phyloP scores from a whole-genome alignment of 2,113 vertebrate genomes.

The Triplophysa dalaica region DNA sequence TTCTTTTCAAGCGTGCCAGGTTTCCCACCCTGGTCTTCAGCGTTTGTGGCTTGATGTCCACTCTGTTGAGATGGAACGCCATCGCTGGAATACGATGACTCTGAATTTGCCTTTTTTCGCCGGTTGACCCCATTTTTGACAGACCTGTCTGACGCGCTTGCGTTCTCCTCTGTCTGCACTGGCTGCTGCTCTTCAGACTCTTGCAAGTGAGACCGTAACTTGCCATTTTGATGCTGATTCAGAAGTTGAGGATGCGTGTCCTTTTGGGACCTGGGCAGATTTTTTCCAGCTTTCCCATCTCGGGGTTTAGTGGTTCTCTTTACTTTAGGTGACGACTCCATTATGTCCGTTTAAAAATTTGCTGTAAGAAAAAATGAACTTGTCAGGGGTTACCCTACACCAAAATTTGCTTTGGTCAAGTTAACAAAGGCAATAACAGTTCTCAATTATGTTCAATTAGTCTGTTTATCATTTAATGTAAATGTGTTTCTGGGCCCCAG shows the following conservation, averaged over 20 bases:
- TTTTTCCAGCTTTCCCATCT: constrained; percentile 67
- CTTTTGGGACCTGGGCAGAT: constrained; percentile 73
- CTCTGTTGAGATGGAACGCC: not conserved
- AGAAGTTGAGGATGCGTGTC: constrained; percentile 81
- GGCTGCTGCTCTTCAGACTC: constrained; percentile 70
- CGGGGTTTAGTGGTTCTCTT: constrained; percentile 54
- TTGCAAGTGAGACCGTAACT: constrained; percentile 77
- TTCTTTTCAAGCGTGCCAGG: constrained; percentile 1
- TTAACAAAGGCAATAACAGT: not conserved
- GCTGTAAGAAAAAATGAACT: constrained; percentile 32
- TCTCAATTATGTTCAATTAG: not conserved
- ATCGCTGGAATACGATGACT: constrained; percentile 15
- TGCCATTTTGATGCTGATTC: constrained; percentile 81
- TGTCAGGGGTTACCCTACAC: not conserved
- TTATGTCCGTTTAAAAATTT: constrained; percentile 40
- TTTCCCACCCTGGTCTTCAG: not conserved
- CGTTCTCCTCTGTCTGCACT: constrained; percentile 63
- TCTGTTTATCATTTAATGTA: too few relatives aligned
- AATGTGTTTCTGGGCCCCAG: not conserved
- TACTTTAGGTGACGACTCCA: constrained; percentile 66
- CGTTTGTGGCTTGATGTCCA: not conserved
- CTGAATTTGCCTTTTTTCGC: constrained; percentile 1
- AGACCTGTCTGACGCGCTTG: constrained; percentile 30
- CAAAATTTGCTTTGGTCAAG: not conserved
- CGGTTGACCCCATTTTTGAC: not conserved